Evolutionary conservation across 2,888 invertebrate species (phyloP).

Genomic region (Reticulitermes lucifugus): DNA sequence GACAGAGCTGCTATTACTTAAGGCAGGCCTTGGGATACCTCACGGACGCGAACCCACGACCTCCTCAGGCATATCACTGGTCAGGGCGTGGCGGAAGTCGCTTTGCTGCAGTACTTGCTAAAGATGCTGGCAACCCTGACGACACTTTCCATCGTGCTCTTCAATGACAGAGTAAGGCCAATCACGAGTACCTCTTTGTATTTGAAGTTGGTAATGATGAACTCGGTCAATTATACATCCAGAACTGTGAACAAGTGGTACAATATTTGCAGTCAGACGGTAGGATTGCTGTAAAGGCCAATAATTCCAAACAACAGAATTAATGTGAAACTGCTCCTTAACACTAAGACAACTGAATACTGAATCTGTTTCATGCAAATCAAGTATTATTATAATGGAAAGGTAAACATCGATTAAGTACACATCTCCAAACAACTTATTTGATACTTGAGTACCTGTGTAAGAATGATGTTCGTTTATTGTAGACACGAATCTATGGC

Average conservation of each 20-base stretch:
- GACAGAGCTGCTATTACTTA: neutral
- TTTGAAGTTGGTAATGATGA: neutral
- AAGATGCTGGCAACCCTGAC: slow-evolving; percentile 17
- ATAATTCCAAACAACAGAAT: neutral
- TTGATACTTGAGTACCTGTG: too few relatives aligned
- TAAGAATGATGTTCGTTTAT: too few relatives aligned
- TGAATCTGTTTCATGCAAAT: too few relatives aligned
- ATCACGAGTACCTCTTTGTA: neutral
- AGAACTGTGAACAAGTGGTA: neutral
- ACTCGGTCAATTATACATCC: neutral
- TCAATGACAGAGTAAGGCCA: neutral
- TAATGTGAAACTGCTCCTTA: too few relatives aligned
- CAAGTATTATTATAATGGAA: too few relatives aligned
- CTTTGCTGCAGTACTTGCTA: slow-evolving; percentile 21
- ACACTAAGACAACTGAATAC: too few relatives aligned
- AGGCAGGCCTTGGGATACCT: slow-evolving; percentile 5
- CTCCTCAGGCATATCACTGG: slow-evolving; percentile 1
- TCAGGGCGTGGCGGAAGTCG: slow-evolving; percentile 38
- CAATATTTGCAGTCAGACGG: neutral
- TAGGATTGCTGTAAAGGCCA: neutral
- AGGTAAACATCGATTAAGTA: too few relatives aligned
- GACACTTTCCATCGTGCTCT: neutral
- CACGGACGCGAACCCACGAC: slow-evolving; percentile 27
- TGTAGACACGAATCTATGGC: too few relatives aligned
- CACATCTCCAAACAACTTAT: too few relatives aligned